Conservation (phyloP, 1,140 invertebrate species). For the Zophobas morio region DNA sequence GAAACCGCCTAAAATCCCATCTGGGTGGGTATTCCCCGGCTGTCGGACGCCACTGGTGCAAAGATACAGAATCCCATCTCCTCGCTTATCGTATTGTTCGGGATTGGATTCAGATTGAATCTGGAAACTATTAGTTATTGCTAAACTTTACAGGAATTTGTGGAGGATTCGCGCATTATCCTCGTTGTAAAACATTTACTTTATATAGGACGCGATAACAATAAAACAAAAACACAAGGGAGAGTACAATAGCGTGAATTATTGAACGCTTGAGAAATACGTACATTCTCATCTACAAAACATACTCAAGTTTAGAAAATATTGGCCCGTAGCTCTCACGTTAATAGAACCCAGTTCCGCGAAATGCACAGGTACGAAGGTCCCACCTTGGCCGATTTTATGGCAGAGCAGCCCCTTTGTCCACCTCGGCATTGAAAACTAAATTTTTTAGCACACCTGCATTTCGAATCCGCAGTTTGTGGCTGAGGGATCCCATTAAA, state of each 20-base stretch:
- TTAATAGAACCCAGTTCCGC: not conserved
- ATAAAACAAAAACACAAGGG: constrained; percentile 36
- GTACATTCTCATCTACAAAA: constrained; percentile 3
- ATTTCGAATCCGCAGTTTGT: constrained; percentile 7
- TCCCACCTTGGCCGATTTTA: constrained; percentile 5
- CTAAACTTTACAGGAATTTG: constrained; percentile 37
- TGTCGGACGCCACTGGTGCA: not conserved
- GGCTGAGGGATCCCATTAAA: constrained; percentile 24
- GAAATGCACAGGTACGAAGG: constrained; percentile 4
- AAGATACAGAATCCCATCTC: not conserved
- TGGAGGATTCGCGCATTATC: constrained; percentile 23
- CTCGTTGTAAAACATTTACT: constrained; percentile 36
- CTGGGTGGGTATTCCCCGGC: too few species aligned
- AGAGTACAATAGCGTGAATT: constrained; percentile 16
- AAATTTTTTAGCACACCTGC: constrained; percentile 20
- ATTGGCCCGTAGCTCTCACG: not conserved
- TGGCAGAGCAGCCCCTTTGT: constrained; percentile 31
- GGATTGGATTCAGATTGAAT: constrained; percentile 30
- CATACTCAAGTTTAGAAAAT: not conserved
- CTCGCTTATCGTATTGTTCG: constrained; percentile 25
- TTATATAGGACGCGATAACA: constrained; percentile 20
- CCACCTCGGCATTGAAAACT: constrained; percentile 12
- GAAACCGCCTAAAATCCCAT: too few species aligned
- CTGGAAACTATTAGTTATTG: constrained; percentile 42
- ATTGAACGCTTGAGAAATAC: constrained; percentile 17